A percentile compares a stretch with the other conserved stretches of the same genome.
Evolutionary conservation across 2,797 vertebrate species (phyloP).

Genomic region (Crypturellus tataupa): DNA sequence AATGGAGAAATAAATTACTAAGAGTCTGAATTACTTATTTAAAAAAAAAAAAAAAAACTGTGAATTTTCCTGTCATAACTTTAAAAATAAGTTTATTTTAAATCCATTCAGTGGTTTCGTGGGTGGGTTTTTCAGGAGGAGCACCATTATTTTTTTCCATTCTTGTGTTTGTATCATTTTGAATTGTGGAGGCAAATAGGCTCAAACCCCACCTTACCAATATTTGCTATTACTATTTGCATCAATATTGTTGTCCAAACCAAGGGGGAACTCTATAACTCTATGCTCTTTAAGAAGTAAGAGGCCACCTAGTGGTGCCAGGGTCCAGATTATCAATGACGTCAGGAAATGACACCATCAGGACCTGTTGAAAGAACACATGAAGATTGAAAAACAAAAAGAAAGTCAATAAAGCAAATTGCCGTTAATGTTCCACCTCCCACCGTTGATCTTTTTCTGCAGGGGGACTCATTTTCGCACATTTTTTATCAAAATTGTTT

Average conservation of each 20-base stretch:
- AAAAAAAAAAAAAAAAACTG: neutral
- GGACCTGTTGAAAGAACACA: neutral
- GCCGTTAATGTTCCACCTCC: neutral
- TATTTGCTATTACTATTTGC: neutral
- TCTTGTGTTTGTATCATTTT: neutral
- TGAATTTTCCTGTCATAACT: neutral
- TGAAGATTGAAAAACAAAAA: neutral
- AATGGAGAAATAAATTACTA: neutral
- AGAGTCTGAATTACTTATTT: neutral
- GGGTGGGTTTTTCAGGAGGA: neutral
- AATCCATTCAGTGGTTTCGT: neutral
- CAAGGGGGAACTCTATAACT: neutral
- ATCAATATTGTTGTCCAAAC: neutral
- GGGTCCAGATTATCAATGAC: neutral
- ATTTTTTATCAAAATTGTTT: neutral
- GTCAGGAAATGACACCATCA: neutral
- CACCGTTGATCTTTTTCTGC: fast-evolving
- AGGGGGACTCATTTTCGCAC: neutral
- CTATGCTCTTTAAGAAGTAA: neutral
- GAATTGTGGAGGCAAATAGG: neutral
- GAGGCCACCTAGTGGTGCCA: neutral
- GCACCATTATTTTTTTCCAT: neutral
- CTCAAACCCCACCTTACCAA: neutral
- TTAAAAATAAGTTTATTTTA: neutral
- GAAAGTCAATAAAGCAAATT: neutral